Conservation (phyloP, 2,888 invertebrate species). For the Disparrhopalites patrizii region DNA sequence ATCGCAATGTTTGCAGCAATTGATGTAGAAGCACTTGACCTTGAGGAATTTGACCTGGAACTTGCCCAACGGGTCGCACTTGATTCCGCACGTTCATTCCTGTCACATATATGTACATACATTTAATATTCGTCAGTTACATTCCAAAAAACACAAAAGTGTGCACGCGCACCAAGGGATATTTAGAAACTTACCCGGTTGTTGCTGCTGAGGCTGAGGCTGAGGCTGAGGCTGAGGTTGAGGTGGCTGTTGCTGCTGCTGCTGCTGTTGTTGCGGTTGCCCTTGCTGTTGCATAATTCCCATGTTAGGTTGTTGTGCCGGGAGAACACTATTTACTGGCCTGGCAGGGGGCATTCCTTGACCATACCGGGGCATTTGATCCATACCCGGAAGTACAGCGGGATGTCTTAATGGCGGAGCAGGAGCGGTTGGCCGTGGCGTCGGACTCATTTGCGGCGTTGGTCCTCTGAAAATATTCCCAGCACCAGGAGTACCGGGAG, state of each 20-base stretch:
- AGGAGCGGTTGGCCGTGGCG: conserved; percentile 32
- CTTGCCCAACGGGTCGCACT: conserved; percentile 48
- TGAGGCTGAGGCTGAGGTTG: conserved; percentile 22
- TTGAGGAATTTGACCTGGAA: conserved; percentile 37
- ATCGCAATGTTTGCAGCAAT: conserved; percentile 82
- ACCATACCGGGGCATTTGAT: conserved; percentile 54
- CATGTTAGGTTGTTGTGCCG: conserved; percentile 29
- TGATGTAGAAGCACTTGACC: conserved; percentile 60
- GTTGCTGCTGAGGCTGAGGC: conserved; percentile 27
- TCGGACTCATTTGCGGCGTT: conserved; percentile 46
- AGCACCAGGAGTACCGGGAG: conserved; percentile 44
- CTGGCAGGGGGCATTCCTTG: conserved; percentile 52
- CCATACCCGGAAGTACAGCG: conserved; percentile 51
- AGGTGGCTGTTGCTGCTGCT: conserved; percentile 28
- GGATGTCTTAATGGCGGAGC: conserved; percentile 24
- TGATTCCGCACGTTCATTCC: conserved; percentile 43
- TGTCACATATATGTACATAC: too few species aligned
- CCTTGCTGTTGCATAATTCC: conserved; percentile 38
- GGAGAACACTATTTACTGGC: conserved; percentile 44
- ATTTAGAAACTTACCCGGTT: conserved; percentile 43
- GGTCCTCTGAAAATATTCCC: conserved; percentile 44
- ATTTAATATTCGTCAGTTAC: too few species aligned
- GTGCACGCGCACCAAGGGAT: too few species aligned
- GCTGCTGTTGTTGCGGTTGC: conserved; percentile 32
- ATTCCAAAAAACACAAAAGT: too few species aligned